Evolutionary conservation across 2,888 invertebrate genomes (phyloP), one percentile per base, ranked within the genome.

Genomic region (Corythucha ciliata): DNA sequence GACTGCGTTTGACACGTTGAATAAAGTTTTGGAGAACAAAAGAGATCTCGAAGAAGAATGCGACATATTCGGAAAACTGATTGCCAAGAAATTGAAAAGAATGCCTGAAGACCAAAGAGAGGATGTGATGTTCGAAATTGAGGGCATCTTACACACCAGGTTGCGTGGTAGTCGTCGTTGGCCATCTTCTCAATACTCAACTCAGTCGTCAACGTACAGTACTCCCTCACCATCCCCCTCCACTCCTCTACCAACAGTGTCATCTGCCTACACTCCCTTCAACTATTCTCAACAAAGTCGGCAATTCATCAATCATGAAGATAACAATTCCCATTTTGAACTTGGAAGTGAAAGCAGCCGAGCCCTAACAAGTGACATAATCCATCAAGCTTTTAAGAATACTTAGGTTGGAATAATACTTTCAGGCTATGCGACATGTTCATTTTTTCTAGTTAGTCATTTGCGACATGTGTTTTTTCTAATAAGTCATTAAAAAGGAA

Each of bases 101-200:
- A 56, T 72, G 34, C 68, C 71, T 37, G 72, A 72, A 59, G 65
- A 66, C 25, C 69, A 72, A 54, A 65, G 72, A 3, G 72, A 72
- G 56, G 57, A 69, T 16, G 69, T 70, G 3, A 72, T 72, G 72
- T 71, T 72, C 47, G 71, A 72, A 52, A 71, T 72, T 8, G 72
- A 72, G 40, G 56, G 54, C 14, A 47, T 58, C 40, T 41, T 50
- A 25, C 12, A 29, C 12, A 12, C 8, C 10, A 29, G 8, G 29
- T n/a, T n/a, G n/a, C n/a, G n/a, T n/a, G 12, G 29, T 29, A 8
- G 8, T 29, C 29, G 12, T 10, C 12, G 10, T 29, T 12, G 12
- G 29, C 12, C 29, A 8, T 29, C 29, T 29, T 29, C 29, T 29
- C 29, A 10, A 10, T 12, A 29, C 12, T 29, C n/a, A n/a, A n/a